A percentile compares a stretch with the other conserved stretches of the same genome.
Evolutionary conservation across 2,113 vertebrate genomes (phyloP).

Genomic region (Neotoma lepida): DNA sequence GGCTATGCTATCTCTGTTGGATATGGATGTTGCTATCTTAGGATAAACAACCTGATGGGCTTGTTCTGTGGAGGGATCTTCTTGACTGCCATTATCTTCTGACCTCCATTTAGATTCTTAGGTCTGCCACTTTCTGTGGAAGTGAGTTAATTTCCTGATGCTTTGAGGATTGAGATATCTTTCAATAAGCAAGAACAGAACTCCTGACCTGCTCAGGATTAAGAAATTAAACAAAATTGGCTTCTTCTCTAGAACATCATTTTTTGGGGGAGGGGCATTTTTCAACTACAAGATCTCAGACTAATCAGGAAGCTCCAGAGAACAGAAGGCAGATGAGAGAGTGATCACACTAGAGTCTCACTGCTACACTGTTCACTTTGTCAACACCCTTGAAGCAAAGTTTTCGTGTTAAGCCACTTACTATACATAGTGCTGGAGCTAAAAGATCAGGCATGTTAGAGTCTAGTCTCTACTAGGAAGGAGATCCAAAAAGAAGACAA

Average conservation of each 20-base stretch:
- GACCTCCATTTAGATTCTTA: not conserved
- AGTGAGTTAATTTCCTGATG: not conserved
- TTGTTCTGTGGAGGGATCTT: not conserved
- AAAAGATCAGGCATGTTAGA: not conserved
- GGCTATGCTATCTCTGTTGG: not conserved
- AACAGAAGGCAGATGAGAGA: not conserved
- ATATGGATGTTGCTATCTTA: not conserved
- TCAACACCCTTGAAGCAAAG: slow-evolving; percentile 2
- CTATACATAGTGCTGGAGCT: too few species aligned
- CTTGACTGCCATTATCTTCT: not conserved
- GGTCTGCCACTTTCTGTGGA: not conserved
- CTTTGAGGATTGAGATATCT: not conserved
- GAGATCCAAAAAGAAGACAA: not conserved
- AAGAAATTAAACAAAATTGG: not conserved
- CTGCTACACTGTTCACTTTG: not conserved
- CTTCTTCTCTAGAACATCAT: not conserved
- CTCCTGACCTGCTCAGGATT: not conserved
- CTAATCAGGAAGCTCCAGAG: not conserved
- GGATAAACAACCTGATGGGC: not conserved
- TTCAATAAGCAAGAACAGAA: not conserved
- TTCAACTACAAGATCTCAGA: too few species aligned
- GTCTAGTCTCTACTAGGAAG: not conserved
- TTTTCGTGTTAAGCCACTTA: not conserved
- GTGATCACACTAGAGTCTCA: not conserved
- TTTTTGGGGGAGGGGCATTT: too few species aligned